Base-by-base conservation (phyloP, 2,888 invertebrate genomes). In the Melitaea athalia region DNA sequence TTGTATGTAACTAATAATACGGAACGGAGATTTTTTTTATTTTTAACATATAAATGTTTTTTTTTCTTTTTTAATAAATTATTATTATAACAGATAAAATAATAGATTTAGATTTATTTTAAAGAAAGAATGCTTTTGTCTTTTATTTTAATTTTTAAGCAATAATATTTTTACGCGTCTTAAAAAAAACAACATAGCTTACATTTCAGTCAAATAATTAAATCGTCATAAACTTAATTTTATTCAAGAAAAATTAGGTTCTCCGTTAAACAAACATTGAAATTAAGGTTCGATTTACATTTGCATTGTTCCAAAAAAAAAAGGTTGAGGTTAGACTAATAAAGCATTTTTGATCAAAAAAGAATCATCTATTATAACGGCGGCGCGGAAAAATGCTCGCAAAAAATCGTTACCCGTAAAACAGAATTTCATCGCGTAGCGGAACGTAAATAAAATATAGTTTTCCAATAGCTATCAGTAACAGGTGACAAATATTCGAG, bases 401-500 rank as follows among this genome's bases (percentile, higher is more conserved):
- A 57, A 57, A 57, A 57, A 57, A 15, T 15, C 57, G 57, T 42
- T 38, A 57, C 38, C 15, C 57, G 38, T 57, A n/a, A 64, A 70
- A 61, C 67, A 64, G 57, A 67, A 67, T 67, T 67, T 60, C 61
- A 63, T 31, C 64, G 52, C 62, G 64, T 17, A 60, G 47, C 57
- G 52, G 55, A 52, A 65, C 61, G 71, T 69, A 71, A 72, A 72
- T 74, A 72, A 74, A 74, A 74, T 74, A 70, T 72, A 71, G 73
- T 71, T 71, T 69, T 60, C 67, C 68, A 69, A 65, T 55, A 60
- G 59, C 65, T 75, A 74, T 74, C 73, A 70, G 72, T 69, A 70
- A 65, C 75, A 72, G 72, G 70, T 74, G 75, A 74, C 74, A 74
- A 75, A 75, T 74, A 72, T 71, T 72, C 70, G 68, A 49, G 17